These are phyloP conservation scores for Narcine bancroftii DNA, from an alignment of 2,113 vertebrate genomes.

Conservation along the genomic window DNA sequence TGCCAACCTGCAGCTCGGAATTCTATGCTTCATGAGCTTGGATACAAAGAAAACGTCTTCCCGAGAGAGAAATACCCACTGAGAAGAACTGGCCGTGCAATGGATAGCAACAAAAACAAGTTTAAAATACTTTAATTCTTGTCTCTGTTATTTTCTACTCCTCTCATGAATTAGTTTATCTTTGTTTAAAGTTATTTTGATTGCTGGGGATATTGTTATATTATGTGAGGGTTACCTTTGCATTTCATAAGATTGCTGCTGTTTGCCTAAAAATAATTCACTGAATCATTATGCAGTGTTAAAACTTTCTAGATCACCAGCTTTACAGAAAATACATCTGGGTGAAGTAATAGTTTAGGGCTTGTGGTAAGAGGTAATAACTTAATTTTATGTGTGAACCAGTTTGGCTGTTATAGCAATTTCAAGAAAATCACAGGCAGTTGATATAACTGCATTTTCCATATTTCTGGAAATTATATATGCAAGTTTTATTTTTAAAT, in stretches of 20 bases:
- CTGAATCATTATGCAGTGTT: slow-evolving; percentile 15
- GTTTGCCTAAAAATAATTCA: slow-evolving; percentile 11
- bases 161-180: slow-evolving; percentile 19
- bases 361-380: background rate
- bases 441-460: background rate
- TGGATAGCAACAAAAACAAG: slow-evolving; percentile 13
- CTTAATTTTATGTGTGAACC: background rate
- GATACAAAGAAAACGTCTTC: background rate
- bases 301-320: background rate
- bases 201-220: background rate
- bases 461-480: slow-evolving; percentile 12
- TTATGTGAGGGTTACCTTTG: slow-evolving; percentile 21
- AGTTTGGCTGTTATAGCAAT: background rate
- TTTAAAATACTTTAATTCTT: slow-evolving; percentile 22
- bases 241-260: background rate
- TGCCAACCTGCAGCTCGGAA: background rate
- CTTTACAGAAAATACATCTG: background rate
- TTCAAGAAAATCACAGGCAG: background rate
- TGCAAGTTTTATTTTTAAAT: slow-evolving; percentile 26
- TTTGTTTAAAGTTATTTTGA: background rate
- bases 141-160: slow-evolving; percentile 25
- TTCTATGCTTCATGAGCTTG: background rate
- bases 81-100: background rate
- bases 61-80: slow-evolving; percentile 6
- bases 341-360: background rate